A percentile compares a stretch with the other conserved stretches of the same genome.
These are phyloP conservation scores for Aradus depressus DNA, from an alignment of 2,888 invertebrate genomes.

Conservation along the genomic window DNA sequence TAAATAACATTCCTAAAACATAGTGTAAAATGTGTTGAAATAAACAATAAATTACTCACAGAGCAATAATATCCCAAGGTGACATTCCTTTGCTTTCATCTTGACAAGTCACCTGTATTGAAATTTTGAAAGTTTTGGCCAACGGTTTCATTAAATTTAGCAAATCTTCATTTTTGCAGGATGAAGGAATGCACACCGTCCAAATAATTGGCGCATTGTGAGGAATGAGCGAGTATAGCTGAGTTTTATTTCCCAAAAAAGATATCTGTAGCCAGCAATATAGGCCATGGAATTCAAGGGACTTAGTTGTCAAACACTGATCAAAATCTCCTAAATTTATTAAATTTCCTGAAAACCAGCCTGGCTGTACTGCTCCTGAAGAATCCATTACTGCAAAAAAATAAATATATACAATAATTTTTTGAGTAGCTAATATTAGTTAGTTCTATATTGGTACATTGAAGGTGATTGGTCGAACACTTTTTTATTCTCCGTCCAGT, in stretches of 20 bases:
- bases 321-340: conserved; percentile 1
- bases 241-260: background rate
- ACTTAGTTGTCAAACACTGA: background rate
- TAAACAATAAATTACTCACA: background rate
- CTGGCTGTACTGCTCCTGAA: background rate
- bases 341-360: background rate
- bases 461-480: too few relatives aligned
- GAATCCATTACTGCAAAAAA: conserved; percentile 1
- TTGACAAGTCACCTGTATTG: conserved; percentile 1
- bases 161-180: background rate
- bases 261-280: conserved; percentile 2
- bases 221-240: background rate
- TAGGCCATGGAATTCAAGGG: background rate
- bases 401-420: too few relatives aligned
- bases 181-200: background rate
- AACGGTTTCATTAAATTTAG: background rate
- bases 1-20: too few relatives aligned
- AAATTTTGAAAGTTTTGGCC: background rate
- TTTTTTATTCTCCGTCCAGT: too few relatives aligned
- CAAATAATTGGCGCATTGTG: conserved; percentile 1
- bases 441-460: too few relatives aligned
- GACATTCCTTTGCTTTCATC: background rate
- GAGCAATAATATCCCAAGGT: background rate
- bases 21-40: too few relatives aligned
- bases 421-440: too few relatives aligned